These are phyloP conservation scores for Sminthurinus signatus DNA, from an alignment of 1,140 invertebrate species.

Conservation along the genomic window DNA sequence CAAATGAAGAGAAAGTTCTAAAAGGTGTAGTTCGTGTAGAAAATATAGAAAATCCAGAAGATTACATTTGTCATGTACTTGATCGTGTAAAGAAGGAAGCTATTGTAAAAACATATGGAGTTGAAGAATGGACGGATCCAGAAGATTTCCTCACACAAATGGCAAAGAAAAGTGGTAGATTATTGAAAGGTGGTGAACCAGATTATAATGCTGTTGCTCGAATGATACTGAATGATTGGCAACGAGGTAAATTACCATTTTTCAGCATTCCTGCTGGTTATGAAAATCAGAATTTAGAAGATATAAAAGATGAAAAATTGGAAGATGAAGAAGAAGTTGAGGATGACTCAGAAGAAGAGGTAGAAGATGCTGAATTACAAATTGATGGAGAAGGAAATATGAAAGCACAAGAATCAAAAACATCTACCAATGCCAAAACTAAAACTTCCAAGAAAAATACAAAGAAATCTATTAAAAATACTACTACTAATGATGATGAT, in stretches of 20 bases:
- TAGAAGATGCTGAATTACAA: not conserved
- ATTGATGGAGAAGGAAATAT: too few species aligned
- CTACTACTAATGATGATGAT: not conserved
- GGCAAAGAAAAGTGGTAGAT: constrained; percentile 74
- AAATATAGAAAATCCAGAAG: constrained; percentile 86
- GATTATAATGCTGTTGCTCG: constrained; percentile 80
- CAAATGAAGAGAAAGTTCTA: constrained; percentile 90
- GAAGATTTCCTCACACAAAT: constrained; percentile 90
- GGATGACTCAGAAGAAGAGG: not conserved
- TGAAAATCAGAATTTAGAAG: constrained; percentile 44
- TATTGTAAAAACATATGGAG: constrained; percentile 83
- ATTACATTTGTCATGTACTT: constrained; percentile 83
- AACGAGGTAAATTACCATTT: constrained; percentile 92
- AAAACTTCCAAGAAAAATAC: not conserved
- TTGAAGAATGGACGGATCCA: constrained; percentile 67
- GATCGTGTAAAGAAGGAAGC: constrained; percentile 85
- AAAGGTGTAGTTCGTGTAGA: constrained; percentile 95
- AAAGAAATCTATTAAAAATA: not conserved
- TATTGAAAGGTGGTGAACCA: constrained; percentile 93
- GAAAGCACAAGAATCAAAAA: too few species aligned
- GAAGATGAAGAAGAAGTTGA: constrained; percentile 8
- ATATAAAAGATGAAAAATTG: not conserved
- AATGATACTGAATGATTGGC: constrained; percentile 98
- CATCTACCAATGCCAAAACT: too few species aligned
- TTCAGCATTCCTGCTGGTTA: constrained; percentile 69